A percentile compares a stretch with the other conserved stretches of the same genome.
These are phyloP conservation scores for Epinephelus moara DNA, from an alignment of 2,113 vertebrate species.

Conservation along the genomic window DNA sequence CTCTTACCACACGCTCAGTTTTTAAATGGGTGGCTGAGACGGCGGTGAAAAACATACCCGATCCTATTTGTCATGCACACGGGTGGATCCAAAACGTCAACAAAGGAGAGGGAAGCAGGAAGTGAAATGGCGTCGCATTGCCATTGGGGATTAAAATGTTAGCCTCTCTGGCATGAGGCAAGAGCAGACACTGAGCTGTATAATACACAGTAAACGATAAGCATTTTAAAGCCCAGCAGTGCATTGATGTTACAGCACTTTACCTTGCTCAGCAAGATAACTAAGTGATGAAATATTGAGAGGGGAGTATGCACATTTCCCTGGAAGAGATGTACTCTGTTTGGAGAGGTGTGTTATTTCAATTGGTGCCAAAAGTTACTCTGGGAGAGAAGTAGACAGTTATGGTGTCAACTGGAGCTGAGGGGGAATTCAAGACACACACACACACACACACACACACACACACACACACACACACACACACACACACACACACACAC, in stretches of 20 bases:
- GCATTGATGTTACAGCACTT: constrained; percentile 34
- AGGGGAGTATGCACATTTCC: constrained; percentile 18
- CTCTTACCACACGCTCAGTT: constrained; percentile 5
- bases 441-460: not conserved
- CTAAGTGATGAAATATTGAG: constrained; percentile 35
- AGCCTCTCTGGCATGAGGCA: constrained; percentile 23
- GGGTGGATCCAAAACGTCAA: constrained; percentile 41
- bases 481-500: not conserved
- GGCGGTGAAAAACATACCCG: constrained; percentile 7
- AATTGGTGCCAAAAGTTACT: constrained; percentile 23
- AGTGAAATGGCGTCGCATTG: constrained; percentile 11
- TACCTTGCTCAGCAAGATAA: constrained; percentile 45
- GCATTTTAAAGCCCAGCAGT: constrained; percentile 44
- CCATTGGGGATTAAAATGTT: constrained; percentile 52
- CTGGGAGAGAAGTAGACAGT: constrained; percentile 1
- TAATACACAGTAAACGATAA: constrained; percentile 43
- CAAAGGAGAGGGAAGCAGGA: constrained; percentile 38
- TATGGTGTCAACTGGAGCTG: constrained; percentile 18
- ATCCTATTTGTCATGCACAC: constrained; percentile 67
- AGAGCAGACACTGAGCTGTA: constrained; percentile 42
- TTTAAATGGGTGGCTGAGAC: constrained; percentile 27
- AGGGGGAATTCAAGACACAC: not conserved
- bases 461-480: not conserved
- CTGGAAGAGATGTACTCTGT: constrained; percentile 13
- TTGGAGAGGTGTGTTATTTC: constrained; percentile 39